A percentile compares a stretch with the other conserved stretches of the same genome.
These are phyloP conservation scores for Caranx melampygus DNA, from an alignment of 2,113 vertebrate species.

Conservation along the genomic window DNA sequence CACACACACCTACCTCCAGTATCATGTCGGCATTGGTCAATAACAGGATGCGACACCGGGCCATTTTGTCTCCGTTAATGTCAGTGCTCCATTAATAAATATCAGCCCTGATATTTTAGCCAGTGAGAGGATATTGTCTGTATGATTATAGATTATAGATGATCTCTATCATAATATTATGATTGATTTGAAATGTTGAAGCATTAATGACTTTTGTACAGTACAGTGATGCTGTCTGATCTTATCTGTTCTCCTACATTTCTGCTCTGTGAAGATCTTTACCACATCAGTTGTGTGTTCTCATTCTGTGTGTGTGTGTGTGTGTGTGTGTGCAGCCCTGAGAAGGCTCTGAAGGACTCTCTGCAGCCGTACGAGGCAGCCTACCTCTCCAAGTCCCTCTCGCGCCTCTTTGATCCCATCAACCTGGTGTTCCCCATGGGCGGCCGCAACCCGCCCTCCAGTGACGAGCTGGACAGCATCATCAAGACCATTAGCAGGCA, in stretches of 20 bases:
- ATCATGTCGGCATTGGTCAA: background rate
- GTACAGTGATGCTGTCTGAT: background rate
- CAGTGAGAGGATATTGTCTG: conserved; percentile 4
- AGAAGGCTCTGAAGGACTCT: conserved; percentile 93
- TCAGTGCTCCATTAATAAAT: conserved; percentile 20
- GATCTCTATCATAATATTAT: background rate
- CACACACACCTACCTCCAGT: background rate
- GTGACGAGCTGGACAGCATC: conserved; percentile 95
- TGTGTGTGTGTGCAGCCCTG: conserved; percentile 84
- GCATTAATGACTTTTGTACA: background rate
- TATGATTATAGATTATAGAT: background rate
- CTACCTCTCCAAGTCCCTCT: conserved; percentile 97
- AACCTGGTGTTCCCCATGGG: conserved; percentile 97
- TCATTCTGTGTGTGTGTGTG: background rate
- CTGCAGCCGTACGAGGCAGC: conserved; percentile 94
- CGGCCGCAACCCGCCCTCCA: conserved; percentile 92
- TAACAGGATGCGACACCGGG: background rate
- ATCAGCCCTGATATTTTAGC: conserved; percentile 4
- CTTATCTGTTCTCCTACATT: background rate
- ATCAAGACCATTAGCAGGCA: conserved; percentile 91
- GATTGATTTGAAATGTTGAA: background rate
- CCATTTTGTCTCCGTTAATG: conserved; percentile 2
- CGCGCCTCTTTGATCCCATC: conserved; percentile 97
- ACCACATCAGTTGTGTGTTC: background rate
- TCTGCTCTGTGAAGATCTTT: background rate